phyloP scores from a whole-genome alignment of 64 coral and sea anemone species.

The Actinia equina region DNA sequence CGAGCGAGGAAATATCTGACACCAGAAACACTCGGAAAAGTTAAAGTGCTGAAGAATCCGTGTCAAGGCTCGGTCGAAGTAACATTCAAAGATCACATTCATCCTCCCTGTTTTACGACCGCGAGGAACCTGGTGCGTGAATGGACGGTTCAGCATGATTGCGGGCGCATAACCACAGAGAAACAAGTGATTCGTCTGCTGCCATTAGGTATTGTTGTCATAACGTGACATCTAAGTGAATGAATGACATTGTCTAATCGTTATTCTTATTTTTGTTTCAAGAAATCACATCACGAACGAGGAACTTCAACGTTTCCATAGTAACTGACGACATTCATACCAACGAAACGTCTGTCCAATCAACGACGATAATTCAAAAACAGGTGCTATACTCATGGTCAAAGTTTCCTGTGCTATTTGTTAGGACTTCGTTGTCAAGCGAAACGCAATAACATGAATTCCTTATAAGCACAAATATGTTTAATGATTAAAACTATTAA shows the following conservation, averaged over 20 bases:
- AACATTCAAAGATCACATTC: not conserved
- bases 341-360: not conserved
- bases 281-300: not conserved
- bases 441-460: not conserved
- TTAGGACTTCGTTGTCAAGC: not conserved
- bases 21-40: not conserved
- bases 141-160: constrained; percentile 14
- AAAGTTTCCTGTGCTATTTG: too few species aligned
- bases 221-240: not conserved
- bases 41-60: not conserved
- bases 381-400: not conserved
- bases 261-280: not conserved
- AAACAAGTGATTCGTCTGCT: constrained; percentile 25
- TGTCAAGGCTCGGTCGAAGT: constrained; percentile 8
- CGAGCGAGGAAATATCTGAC: constrained; percentile 2
- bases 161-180: not conserved
- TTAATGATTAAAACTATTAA: not conserved
- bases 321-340: not conserved
- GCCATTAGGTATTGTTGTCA: constrained; percentile 21
- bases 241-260: not conserved
- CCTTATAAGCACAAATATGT: too few species aligned
- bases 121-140: constrained; percentile 1
- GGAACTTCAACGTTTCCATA: constrained; percentile 10
- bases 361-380: not conserved
- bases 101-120: not conserved